Conservation (phyloP, 2,888 invertebrate species). For the Caenorhabditis sp. region DNA sequence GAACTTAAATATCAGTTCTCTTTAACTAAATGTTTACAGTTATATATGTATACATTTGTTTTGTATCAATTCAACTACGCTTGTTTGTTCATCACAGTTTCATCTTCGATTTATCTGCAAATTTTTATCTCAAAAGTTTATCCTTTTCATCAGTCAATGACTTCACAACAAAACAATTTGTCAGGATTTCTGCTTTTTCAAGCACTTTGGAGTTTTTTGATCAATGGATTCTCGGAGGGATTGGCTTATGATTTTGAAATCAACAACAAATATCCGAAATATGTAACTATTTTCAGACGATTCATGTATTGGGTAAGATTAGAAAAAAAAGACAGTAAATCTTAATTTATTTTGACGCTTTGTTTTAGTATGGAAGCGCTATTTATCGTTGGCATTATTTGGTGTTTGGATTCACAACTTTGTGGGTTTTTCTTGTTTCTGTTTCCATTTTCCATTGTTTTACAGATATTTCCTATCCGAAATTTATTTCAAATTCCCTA, state of each 20-base stretch:
- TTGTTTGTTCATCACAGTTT: background rate
- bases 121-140: background rate
- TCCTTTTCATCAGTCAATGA: background rate
- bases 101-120: background rate
- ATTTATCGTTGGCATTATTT: conserved; percentile 27
- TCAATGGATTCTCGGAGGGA: conserved; percentile 21
- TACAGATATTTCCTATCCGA: conserved; percentile 11
- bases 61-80: conserved; percentile 17
- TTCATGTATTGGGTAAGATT: conserved; percentile 24
- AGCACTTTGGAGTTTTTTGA: conserved; percentile 9
- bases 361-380: conserved; percentile 15
- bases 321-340: no score
- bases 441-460: background rate
- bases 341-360: background rate
- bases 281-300: conserved; percentile 2
- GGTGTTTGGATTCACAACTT: conserved; percentile 3
- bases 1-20: background rate
- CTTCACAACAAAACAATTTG: background rate
- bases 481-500: conserved; percentile 19
- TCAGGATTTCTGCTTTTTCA: background rate
- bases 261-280: background rate
- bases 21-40: background rate
- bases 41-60: conserved; percentile 11
- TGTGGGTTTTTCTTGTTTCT: conserved; percentile 9
- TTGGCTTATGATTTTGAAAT: conserved; percentile 1